Evolutionary conservation across 2,113 vertebrate species (phyloP).

Genomic region (Antechinus flavipes): DNA sequence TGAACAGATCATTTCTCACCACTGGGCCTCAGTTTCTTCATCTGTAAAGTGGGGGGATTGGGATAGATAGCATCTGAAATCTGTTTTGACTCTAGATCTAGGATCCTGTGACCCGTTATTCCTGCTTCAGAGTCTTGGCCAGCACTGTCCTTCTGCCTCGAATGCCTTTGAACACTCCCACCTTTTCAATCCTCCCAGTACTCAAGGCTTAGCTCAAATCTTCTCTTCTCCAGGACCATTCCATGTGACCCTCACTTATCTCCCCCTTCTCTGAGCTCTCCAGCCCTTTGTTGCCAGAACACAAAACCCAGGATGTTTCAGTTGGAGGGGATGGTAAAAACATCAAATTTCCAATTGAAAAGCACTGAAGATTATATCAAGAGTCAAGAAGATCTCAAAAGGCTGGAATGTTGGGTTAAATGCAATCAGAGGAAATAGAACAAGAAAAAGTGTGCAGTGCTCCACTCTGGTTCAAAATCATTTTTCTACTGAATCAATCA

Average conservation of each 20-base stretch:
- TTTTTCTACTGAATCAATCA: neutral
- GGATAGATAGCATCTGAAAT: neutral
- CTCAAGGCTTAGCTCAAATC: neutral
- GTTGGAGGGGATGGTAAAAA: neutral
- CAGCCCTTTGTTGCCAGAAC: neutral
- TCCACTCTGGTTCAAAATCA: neutral
- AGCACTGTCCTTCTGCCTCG: neutral
- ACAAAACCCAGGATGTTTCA: neutral
- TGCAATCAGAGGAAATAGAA: neutral
- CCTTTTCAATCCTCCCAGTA: neutral
- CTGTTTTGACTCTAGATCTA: neutral
- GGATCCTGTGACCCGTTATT: neutral
- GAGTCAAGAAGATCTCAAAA: neutral
- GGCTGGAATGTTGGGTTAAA: neutral
- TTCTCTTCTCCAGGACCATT: neutral
- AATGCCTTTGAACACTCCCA: neutral
- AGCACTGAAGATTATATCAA: neutral
- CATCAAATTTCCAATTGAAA: neutral
- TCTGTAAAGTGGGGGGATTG: neutral
- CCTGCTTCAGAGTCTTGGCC: neutral
- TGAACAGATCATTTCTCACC: neutral
- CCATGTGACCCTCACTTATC: neutral
- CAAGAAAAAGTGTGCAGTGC: neutral
- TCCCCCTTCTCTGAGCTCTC: neutral
- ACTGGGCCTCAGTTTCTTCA: neutral